These are phyloP conservation scores for Dromaius novaehollandiae DNA, from an alignment of 2,113 vertebrate genomes.

Conservation along the genomic window DNA sequence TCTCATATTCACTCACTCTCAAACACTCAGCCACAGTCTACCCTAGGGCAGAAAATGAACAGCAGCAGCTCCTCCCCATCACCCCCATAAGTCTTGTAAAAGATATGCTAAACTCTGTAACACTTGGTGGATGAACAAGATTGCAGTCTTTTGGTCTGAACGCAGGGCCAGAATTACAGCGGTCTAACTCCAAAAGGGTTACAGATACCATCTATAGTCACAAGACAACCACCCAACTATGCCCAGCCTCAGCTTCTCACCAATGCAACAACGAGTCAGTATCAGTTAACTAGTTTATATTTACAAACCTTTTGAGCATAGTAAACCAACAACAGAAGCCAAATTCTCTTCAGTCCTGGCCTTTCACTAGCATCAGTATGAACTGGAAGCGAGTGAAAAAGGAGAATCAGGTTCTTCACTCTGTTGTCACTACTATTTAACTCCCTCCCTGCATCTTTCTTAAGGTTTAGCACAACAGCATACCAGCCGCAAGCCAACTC, in stretches of 20 bases:
- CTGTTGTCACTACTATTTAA: background rate
- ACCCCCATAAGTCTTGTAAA: background rate
- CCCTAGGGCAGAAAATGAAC: background rate
- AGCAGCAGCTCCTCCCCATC: slow-evolving; percentile 19
- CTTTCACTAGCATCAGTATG: background rate
- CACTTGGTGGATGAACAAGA: background rate
- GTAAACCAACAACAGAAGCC: background rate
- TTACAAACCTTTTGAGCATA: background rate
- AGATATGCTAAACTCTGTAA: background rate
- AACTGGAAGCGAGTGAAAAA: background rate
- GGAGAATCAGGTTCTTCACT: background rate
- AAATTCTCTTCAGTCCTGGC: background rate
- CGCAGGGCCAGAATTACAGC: background rate
- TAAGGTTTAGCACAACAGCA: background rate
- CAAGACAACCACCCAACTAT: background rate
- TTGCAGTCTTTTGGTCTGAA: background rate
- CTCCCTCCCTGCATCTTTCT: background rate
- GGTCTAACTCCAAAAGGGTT: rapidly evolving
- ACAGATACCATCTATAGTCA: background rate
- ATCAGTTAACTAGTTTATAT: background rate
- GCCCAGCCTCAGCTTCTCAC: background rate
- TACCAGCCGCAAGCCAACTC: background rate
- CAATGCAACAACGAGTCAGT: rapidly evolving
- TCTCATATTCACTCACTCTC: background rate
- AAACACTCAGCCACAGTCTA: background rate